These are phyloP conservation scores for Toxostoma redivivum DNA, from an alignment of 2,113 vertebrate genomes.

Conservation along the genomic window DNA sequence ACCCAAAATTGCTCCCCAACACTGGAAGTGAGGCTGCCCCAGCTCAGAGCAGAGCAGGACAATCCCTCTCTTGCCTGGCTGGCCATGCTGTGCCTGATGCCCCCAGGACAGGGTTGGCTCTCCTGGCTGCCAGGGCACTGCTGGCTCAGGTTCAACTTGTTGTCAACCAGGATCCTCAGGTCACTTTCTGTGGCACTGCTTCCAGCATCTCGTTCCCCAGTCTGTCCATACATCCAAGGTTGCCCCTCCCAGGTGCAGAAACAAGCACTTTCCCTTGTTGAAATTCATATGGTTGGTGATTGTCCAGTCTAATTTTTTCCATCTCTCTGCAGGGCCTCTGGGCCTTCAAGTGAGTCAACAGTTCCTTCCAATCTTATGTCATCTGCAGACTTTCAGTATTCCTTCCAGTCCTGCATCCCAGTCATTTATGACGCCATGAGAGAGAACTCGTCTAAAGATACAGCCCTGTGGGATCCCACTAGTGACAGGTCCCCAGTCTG, in stretches of 20 bases:
- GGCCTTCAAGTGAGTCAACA: background rate
- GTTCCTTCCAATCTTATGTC: background rate
- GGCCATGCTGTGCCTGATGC: rapidly evolving
- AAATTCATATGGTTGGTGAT: background rate
- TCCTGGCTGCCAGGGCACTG: background rate
- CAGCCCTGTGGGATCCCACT: background rate
- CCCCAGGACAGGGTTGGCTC: rapidly evolving
- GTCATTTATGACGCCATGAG: background rate
- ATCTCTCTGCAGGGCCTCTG: background rate
- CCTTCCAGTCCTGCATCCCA: background rate
- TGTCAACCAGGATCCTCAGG: rapidly evolving
- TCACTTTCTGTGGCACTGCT: background rate
- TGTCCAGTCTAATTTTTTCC: background rate
- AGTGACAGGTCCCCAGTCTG: background rate
- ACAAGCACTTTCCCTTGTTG: background rate
- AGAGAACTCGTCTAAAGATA: background rate
- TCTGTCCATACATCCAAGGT: background rate
- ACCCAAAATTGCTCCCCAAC: rapidly evolving
- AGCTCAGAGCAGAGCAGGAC: background rate
- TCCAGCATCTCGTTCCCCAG: background rate
- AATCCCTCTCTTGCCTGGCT: rapidly evolving
- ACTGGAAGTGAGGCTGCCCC: rapidly evolving
- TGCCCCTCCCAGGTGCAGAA: background rate
- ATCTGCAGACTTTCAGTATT: background rate
- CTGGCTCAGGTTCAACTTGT: rapidly evolving